phyloP scores from a whole-genome alignment of 2,888 invertebrate species.

The Stegana nigrithorax region DNA sequence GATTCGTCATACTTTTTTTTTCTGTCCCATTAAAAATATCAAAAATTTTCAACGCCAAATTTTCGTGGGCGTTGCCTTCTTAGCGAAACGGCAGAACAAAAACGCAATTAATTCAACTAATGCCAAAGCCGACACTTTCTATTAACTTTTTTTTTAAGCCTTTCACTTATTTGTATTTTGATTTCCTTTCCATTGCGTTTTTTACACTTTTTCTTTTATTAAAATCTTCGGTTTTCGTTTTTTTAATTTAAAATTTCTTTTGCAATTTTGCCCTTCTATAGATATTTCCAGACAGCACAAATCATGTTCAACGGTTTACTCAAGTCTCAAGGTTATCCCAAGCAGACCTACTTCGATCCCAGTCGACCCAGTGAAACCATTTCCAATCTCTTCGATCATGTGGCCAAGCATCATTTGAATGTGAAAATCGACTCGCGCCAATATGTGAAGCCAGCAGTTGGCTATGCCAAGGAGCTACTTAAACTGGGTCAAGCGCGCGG shows the following conservation, averaged over 20 bases:
- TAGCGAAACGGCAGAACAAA: too few species aligned
- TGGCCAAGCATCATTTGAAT: conserved; percentile 77
- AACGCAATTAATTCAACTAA: too few species aligned
- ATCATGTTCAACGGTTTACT: conserved; percentile 81
- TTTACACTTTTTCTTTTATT: not conserved
- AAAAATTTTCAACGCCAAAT: too few species aligned
- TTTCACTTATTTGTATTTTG: conserved; percentile 45
- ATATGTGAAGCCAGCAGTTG: conserved; percentile 81
- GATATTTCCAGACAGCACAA: conserved; percentile 77
- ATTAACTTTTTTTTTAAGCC: conserved; percentile 16
- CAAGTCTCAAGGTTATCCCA: conserved; percentile 81
- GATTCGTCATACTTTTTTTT: too few species aligned
- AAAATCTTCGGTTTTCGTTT: not conserved
- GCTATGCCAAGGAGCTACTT: conserved; percentile 79
- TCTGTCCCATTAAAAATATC: not conserved
- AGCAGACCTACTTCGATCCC: conserved; percentile 77
- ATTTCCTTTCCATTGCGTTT: not conserved
- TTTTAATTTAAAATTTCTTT: conserved; percentile 22
- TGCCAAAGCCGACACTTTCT: too few species aligned
- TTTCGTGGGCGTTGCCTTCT: not conserved
- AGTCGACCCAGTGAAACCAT: conserved; percentile 78
- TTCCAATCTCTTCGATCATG: conserved; percentile 76
- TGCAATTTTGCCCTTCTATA: conserved; percentile 66
- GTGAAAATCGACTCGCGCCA: conserved; percentile 78
- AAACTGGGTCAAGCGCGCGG: conserved; percentile 79